These are phyloP conservation scores for Eidolon helvum DNA, from an alignment of 2,113 vertebrate species.

Conservation along the genomic window DNA sequence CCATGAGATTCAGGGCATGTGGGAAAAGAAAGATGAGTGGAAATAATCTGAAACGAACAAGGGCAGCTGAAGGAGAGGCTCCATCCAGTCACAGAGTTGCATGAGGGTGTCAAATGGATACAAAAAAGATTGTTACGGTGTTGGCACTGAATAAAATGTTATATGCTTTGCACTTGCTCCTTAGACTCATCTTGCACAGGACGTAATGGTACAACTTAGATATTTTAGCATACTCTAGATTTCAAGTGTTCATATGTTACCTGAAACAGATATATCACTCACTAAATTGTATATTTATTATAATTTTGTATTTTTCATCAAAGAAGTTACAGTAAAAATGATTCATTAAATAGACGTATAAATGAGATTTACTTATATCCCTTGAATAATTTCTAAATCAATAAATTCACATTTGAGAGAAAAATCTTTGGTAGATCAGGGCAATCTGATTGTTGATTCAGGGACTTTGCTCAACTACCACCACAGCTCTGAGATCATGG, in stretches of 20 bases:
- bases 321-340: not conserved
- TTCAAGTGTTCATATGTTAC: not conserved
- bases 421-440: not conserved
- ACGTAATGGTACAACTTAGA: not conserved
- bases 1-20: not conserved
- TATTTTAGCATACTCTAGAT: not conserved
- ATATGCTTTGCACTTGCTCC: not conserved
- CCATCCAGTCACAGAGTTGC: not conserved
- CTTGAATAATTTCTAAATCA: not conserved
- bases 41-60: not conserved
- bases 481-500: not conserved
- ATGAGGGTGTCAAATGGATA: not conserved
- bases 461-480: not conserved
- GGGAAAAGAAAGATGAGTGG: not conserved
- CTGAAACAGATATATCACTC: not conserved
- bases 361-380: not conserved
- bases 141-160: not conserved
- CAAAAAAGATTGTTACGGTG: not conserved
- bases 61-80: not conserved
- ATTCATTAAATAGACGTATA: not conserved
- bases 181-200: not conserved
- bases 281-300: not conserved
- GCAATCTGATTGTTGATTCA: not conserved
- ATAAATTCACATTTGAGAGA: not conserved
- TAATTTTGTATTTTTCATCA: not conserved